Base-by-base conservation (phyloP, 2,113 vertebrate genomes). In the Nipponia nippon region DNA sequence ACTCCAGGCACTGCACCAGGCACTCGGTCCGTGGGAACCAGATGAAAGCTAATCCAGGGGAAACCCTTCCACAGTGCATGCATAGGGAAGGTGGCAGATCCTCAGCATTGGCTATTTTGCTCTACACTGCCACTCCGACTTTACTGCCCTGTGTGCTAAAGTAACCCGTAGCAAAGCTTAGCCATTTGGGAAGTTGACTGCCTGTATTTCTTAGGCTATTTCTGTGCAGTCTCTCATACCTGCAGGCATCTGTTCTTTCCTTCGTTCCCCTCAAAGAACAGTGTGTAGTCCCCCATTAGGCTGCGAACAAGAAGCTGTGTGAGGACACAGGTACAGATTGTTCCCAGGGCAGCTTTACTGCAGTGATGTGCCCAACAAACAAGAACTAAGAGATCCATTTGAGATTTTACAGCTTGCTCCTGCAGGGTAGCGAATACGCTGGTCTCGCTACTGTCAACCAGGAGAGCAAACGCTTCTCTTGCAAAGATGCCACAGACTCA, bases 391-490 rank as follows among this genome's bases (percentile, higher is more conserved):
- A 81, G 40, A 19, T 8, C 11, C 16, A 30, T 36, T 26, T 49
- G 85, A 32, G 53, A 71, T 76, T 36, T 61, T 53, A 49, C 17
- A 76, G 27, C n/a, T 81, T 0, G 0, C 4, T 77, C 59, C n/a
- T 2, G 3, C 20, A 14, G 17, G 26, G 36, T 2, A 29, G 36
- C 1, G 7, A 95, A 65, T 16, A 44, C 0, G 0, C 14, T 65
- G 34, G 15, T 36, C 29, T 84, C 36, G 44, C 16, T 23, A 20
- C 71, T 7, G 11, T 23, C 44, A n/a, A 46, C 26, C 7, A 2
- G 1, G 15, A 78, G 3, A 81, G 36, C 42, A 84, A 93, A 38
- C 13, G 5, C 9, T 42, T 71, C 62, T 27, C 22, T 8, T 30
- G 30, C 50, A 83, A 83, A 96, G 55, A 53, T 15, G 38, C 15